Conservation (phyloP, 2,888 invertebrate genomes). For the Digitonthophagus gazella region DNA sequence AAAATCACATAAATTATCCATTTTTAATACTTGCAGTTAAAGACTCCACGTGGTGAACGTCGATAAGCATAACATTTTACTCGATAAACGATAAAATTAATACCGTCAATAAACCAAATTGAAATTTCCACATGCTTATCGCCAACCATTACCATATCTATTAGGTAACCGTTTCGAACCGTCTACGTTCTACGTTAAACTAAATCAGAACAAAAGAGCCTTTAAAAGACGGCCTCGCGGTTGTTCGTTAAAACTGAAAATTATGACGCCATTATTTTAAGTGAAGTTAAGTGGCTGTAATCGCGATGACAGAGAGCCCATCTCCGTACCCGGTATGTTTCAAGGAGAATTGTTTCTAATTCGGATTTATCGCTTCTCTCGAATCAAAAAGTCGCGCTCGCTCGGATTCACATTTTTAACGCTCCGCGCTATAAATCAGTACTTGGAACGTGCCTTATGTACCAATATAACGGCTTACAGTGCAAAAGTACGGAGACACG, state of each 20-base stretch:
- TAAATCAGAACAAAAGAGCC: neutral
- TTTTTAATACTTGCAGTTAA: neutral
- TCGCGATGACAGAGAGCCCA: neutral
- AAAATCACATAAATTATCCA: neutral
- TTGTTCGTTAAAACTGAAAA: slow-evolving; percentile 7
- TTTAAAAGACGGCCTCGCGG: slow-evolving; percentile 5
- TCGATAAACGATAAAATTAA: neutral
- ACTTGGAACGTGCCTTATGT: neutral
- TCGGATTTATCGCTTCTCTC: neutral
- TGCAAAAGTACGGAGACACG: neutral
- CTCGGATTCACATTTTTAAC: neutral
- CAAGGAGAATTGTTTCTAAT: neutral
- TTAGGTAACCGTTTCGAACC: neutral
- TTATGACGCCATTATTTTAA: slow-evolving; percentile 13
- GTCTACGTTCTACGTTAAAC: neutral
- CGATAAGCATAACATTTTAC: neutral
- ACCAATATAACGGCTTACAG: neutral
- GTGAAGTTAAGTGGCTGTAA: slow-evolving; percentile 13
- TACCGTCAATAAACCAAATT: neutral
- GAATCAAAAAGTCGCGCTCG: neutral
- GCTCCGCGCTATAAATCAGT: neutral
- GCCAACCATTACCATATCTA: neutral
- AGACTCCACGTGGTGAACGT: neutral
- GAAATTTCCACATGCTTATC: neutral
- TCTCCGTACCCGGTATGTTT: neutral